phyloP scores from a whole-genome alignment of 2,797 vertebrate genomes.

The Mus spretus region DNA sequence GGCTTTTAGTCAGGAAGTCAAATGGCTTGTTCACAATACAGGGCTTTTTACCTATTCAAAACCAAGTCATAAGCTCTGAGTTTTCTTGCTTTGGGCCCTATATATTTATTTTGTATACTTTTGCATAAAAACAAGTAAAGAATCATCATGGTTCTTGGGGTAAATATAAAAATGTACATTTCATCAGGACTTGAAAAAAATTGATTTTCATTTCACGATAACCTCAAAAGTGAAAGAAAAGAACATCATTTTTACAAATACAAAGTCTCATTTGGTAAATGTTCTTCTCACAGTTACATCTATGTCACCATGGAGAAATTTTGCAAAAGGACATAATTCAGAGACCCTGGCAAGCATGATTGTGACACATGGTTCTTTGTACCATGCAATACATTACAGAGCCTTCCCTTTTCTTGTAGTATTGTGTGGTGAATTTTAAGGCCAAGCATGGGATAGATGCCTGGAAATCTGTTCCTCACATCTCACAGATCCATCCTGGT shows the following conservation, averaged over 20 bases:
- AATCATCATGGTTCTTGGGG: not conserved
- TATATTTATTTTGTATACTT: slow-evolving; percentile 4
- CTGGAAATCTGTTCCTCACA: slow-evolving; percentile 80
- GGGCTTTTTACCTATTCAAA: not conserved
- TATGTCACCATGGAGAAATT: not conserved
- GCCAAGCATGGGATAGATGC: slow-evolving; percentile 65
- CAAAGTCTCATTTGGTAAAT: not conserved
- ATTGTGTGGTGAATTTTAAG: slow-evolving; percentile 65
- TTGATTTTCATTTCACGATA: not conserved
- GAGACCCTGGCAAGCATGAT: slow-evolving; percentile 54
- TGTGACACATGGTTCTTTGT: slow-evolving; percentile 50
- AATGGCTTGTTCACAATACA: not conserved
- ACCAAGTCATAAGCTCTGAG: not conserved
- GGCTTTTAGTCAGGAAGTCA: not conserved
- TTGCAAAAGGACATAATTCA: not conserved
- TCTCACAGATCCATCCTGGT: slow-evolving; percentile 64
- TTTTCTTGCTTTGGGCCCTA: not conserved
- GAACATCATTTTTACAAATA: not conserved
- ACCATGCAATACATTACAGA: slow-evolving; percentile 47
- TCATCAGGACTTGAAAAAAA: not conserved
- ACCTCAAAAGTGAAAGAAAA: slow-evolving; percentile 16
- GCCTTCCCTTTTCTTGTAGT: slow-evolving; percentile 7
- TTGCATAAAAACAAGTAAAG: slow-evolving; percentile 7
- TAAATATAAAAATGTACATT: not conserved
- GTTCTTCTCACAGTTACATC: not conserved